phyloP scores from a whole-genome alignment of 1,140 invertebrate genomes.

The Linepithema humile region DNA sequence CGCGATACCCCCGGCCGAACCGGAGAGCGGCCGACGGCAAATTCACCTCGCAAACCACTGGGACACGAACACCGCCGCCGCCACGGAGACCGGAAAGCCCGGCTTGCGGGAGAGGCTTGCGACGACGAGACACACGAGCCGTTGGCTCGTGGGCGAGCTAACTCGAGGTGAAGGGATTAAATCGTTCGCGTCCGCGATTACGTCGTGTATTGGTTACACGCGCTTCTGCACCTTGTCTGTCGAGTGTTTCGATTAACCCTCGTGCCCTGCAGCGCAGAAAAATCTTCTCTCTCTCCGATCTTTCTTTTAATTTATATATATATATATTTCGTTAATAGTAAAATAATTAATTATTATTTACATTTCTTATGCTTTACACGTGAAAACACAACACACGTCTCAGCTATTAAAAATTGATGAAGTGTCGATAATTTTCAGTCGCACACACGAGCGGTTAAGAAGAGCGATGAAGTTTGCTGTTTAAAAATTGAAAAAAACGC shows the following conservation, averaged over 20 bases:
- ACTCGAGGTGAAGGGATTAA: conserved; percentile 48
- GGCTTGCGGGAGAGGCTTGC: neutral
- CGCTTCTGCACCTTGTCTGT: neutral
- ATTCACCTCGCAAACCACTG: conserved; percentile 13
- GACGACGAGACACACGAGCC: conserved; percentile 34
- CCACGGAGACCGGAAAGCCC: conserved; percentile 34
- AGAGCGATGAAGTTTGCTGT: no score
- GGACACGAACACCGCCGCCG: neutral
- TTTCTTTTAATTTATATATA: no score
- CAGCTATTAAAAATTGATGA: no score
- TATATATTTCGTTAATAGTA: no score
- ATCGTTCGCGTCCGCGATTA: conserved; percentile 41
- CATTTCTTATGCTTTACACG: no score
- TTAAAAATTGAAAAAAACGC: no score
- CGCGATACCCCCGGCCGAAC: conserved; percentile 48
- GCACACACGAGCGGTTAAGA: no score
- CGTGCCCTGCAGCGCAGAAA: neutral
- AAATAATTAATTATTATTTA: no score
- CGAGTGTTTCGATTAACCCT: conserved; percentile 5
- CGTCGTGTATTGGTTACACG: conserved; percentile 51
- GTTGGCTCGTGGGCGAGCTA: conserved; percentile 33
- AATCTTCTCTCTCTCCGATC: neutral
- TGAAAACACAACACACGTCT: no score
- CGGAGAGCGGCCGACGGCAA: conserved; percentile 36
- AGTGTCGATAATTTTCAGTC: no score